phyloP scores from a whole-genome alignment of 1,140 invertebrate species.

The Anastatus disparis region DNA sequence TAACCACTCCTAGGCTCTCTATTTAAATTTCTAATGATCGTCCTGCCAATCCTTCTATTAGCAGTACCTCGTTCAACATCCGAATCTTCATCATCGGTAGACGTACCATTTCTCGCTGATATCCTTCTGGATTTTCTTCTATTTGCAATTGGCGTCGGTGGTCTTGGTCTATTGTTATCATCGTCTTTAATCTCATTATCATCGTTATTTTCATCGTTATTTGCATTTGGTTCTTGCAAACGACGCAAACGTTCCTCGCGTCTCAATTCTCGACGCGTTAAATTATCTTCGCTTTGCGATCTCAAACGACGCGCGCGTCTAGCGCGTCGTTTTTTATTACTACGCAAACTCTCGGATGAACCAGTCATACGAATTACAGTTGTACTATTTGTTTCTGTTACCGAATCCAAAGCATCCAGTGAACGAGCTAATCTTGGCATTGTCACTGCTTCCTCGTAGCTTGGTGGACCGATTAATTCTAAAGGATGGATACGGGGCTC shows the following conservation, averaged over 20 bases:
- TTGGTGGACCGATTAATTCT: constrained; percentile 74
- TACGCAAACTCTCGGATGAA: constrained; percentile 58
- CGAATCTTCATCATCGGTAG: constrained; percentile 64
- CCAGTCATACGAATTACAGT: constrained; percentile 46
- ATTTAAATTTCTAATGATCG: constrained; percentile 50
- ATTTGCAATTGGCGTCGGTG: background rate
- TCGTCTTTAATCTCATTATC: constrained; percentile 30
- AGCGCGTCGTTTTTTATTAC: constrained; percentile 50
- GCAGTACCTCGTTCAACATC: constrained; percentile 40
- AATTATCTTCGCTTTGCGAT: constrained; percentile 58
- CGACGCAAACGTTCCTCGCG: constrained; percentile 45
- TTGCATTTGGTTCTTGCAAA: constrained; percentile 20
- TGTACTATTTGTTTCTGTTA: constrained; percentile 32
- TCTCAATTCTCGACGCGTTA: constrained; percentile 53
- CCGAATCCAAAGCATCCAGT: constrained; percentile 54
- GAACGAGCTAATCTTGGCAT: constrained; percentile 71
- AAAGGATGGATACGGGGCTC: constrained; percentile 70
- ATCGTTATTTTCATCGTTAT: background rate
- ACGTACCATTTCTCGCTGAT: constrained; percentile 42
- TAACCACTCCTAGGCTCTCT: constrained; percentile 53
- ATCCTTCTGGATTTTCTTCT: background rate
- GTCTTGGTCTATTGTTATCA: background rate
- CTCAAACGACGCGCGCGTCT: constrained; percentile 38
- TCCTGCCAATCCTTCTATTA: constrained; percentile 28
- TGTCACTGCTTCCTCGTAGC: constrained; percentile 78